Evolutionary conservation across 2,113 vertebrate genomes (phyloP).

Genomic region (Gorsachius goisagi): DNA sequence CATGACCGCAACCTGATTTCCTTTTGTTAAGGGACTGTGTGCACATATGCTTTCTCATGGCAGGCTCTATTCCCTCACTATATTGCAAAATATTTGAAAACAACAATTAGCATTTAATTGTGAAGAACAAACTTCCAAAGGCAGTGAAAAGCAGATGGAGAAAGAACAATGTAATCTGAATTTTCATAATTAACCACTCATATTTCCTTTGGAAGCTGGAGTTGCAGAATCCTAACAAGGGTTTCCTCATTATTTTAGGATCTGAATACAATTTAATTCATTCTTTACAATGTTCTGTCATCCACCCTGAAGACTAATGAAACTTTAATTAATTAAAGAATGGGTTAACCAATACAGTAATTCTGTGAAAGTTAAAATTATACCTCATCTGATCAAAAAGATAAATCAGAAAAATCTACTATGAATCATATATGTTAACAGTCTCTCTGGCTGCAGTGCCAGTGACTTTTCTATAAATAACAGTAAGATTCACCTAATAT

Average conservation of each 20-base stretch:
- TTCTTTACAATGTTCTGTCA: neutral
- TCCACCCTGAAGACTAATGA: neutral
- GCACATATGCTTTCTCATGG: neutral
- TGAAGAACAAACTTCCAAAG: neutral
- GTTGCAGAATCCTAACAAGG: neutral
- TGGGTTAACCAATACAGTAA: neutral
- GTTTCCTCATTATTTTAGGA: neutral
- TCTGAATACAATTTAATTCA: neutral
- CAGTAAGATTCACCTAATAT: neutral
- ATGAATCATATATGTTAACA: neutral
- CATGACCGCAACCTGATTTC: neutral
- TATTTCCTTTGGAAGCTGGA: neutral
- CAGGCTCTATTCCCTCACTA: neutral
- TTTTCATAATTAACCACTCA: neutral
- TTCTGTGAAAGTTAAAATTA: neutral
- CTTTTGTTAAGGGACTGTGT: neutral
- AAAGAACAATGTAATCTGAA: neutral
- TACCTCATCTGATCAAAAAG: neutral
- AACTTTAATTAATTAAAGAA: neutral
- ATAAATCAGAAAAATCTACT: neutral
- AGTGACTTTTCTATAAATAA: neutral
- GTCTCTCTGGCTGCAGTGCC: neutral
- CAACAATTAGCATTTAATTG: neutral
- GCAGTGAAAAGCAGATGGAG: neutral
- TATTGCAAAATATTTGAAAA: constrained; percentile 23